Base-by-base conservation (phyloP, 2,888 invertebrate genomes). In the Chloroclysta siterata region DNA sequence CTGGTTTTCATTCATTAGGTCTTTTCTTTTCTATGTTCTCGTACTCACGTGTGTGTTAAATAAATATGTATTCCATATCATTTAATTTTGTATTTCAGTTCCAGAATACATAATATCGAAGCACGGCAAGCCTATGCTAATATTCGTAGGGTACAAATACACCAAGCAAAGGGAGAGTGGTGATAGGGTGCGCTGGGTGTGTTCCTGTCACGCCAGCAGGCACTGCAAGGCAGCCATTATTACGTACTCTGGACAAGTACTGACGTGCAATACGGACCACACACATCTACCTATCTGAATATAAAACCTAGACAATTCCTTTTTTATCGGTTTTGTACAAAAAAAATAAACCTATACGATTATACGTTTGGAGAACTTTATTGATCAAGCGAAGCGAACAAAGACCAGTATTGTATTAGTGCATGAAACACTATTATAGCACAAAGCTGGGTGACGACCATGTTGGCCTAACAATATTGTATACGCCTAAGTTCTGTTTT, bases 191-290 rank as follows among this genome's bases (percentile, higher is more conserved):
- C 36, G 36, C 8, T 39, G 36, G 36, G 36, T 39, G 2, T 39
- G 65, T 44, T 62, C 65, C 5, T 57, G 41, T 6, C 57, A 42
- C 11, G 58, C 39, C 28, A 59, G 33, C 33, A 55, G 47, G 44
- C 14, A 42, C 11, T 65, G 61, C n/a, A 42, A 17, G 5, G 65
- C 65, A 6, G 11, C 11, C 2, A 11, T 47, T 28, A 0, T 52
- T 55, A 7, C 42, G 58, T 22, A 65, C 62, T 8, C 42, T 10
- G 15, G 48, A 59, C 15, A 14, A 11, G 11, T 39, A 39, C 36
- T 39, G 11, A 11, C 11, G 1, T 11, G 11, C 11, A 39, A 39
- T 11, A 39, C 11, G 36, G 11, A 39, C 11, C 36, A 39, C 36
- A 8, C 36, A 11, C 36, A 39, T 39, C 36, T 8, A 39, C 36